Base-by-base conservation (phyloP, 1,140 invertebrate species). In the Sycophila sp. region DNA sequence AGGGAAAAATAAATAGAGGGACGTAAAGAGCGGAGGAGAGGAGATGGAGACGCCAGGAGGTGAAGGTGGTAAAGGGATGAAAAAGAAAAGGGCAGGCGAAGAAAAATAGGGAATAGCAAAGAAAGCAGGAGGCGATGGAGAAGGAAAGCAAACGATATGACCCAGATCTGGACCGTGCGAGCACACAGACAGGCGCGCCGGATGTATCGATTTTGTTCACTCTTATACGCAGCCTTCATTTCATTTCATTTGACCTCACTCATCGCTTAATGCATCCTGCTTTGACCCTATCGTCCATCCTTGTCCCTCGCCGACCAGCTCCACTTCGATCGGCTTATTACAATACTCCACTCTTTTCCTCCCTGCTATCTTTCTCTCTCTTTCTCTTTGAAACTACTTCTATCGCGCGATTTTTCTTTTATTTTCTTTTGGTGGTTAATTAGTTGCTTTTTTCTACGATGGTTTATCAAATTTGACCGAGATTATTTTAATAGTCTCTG, bases 171-270 rank as follows among this genome's bases (percentile, higher is more conserved):
- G 78, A 76, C 75, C 75, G 73, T 74, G n/a, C n/a, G n/a, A n/a
- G n/a, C n/a, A n/a, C n/a, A n/a, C n/a, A n/a, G n/a, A n/a, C n/a
- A n/a, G n/a, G n/a, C 73, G 81, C 75, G 72, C 73, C 68, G 74
- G 73, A 77, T n/a, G 77, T 84, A 84, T 84, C 80, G 82, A 82
- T 84, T 84, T 76, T 74, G 74, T 76, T 79, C 73, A 76, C 80
- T 81, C 81, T 83, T 82, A 84, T 83, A 83, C 79, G 82, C 81
- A 82, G 82, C 76, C 80, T 81, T 81, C 81, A 74, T 81, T 83
- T 81, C 78, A 81, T 81, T 83, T 80, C 77, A 76, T 82, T 82
- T 78, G 74, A 73, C 75, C 76, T 75, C 73, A 75, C 74, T 72
- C 60, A 70, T 74, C 64, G 60, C 40, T 63, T 66, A 55, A 58